phyloP scores from a whole-genome alignment of 2,113 vertebrate genomes.

The Zosterops japonicus region DNA sequence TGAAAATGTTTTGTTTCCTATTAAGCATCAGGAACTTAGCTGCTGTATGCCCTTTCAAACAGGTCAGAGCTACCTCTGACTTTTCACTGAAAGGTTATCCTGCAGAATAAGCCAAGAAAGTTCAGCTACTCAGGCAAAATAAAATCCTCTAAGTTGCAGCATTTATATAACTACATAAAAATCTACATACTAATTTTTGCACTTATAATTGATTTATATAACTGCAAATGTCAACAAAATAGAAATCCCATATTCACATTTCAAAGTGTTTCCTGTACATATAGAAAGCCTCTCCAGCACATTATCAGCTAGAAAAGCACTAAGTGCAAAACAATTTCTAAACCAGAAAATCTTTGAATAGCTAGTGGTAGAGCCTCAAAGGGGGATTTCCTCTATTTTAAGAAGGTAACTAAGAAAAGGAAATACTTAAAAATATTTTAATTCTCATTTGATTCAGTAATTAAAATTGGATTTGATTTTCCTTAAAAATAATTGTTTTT shows the following conservation, averaged over 20 bases:
- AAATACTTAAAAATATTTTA: background rate
- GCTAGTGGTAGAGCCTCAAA: background rate
- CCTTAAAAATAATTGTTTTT: background rate
- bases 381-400: background rate
- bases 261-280: background rate
- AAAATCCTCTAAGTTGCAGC: background rate
- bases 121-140: background rate
- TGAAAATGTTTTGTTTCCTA: background rate
- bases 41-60: background rate
- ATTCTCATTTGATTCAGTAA: background rate
- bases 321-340: background rate
- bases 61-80: background rate
- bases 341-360: slow-evolving; percentile 7
- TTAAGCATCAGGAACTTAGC: background rate
- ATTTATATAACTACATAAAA: background rate
- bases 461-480: background rate
- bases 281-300: background rate
- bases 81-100: background rate
- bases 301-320: background rate
- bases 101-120: background rate
- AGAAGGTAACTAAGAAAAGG: background rate
- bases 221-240: background rate
- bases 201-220: background rate
- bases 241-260: background rate
- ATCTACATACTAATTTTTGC: background rate